These are phyloP conservation scores for Pangasius macronema DNA, from an alignment of 2,797 vertebrate species.

Conservation along the genomic window DNA sequence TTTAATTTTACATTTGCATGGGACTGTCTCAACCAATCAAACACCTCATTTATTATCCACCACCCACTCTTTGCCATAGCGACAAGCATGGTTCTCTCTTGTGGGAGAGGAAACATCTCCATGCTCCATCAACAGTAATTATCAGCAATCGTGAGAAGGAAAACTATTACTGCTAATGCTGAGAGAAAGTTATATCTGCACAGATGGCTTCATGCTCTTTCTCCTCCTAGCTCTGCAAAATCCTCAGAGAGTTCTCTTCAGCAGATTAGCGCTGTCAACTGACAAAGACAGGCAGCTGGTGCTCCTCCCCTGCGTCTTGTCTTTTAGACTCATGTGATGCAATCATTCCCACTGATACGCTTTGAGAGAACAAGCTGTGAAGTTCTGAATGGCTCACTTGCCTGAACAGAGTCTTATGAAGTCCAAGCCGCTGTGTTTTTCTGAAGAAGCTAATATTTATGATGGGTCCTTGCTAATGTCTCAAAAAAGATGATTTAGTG, in stretches of 20 bases:
- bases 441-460: slow-evolving; percentile 3
- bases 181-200: slow-evolving; percentile 49
- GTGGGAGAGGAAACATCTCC: slow-evolving; percentile 42
- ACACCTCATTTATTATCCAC: slow-evolving; percentile 29
- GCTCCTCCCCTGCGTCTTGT: slow-evolving; percentile 51
- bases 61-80: slow-evolving; percentile 26
- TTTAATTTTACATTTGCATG: slow-evolving; percentile 51
- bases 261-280: slow-evolving; percentile 51
- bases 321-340: slow-evolving; percentile 42
- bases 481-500: not conserved
- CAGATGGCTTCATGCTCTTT: slow-evolving; percentile 49
- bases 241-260: slow-evolving; percentile 50
- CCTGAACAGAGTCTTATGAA: slow-evolving; percentile 29
- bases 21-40: slow-evolving; percentile 51
- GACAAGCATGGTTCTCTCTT: slow-evolving; percentile 34
- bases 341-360: slow-evolving; percentile 47
- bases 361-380: slow-evolving; percentile 42
- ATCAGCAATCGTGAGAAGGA: slow-evolving; percentile 45
- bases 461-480: not conserved
- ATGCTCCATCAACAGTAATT: slow-evolving; percentile 54
- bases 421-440: not conserved
- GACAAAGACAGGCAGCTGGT: slow-evolving; percentile 51
- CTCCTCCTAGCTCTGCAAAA: slow-evolving; percentile 44
- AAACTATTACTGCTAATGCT: slow-evolving; percentile 51
- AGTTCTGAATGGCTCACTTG: slow-evolving; percentile 41